Evolutionary conservation across 2,888 invertebrate species (phyloP).

Genomic region (Chrysolina americana): DNA sequence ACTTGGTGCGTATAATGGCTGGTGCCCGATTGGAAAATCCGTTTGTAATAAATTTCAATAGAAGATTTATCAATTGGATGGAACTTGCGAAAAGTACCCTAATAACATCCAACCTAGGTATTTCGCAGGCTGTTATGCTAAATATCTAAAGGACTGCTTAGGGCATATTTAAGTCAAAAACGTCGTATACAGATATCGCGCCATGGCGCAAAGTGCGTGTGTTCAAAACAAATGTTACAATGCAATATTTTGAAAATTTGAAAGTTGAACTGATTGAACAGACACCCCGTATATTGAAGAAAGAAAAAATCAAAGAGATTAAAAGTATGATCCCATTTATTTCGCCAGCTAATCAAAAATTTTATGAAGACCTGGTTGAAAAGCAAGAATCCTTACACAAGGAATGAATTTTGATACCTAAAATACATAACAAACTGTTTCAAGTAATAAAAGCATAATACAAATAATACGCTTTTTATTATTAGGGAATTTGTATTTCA

Average conservation of each 20-base stretch:
- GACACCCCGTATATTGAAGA: background rate
- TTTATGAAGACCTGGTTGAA: background rate
- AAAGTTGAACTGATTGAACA: background rate
- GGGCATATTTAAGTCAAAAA: background rate
- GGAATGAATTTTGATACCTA: background rate
- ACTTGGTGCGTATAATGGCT: conserved; percentile 7
- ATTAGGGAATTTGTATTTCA: background rate
- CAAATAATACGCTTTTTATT: background rate
- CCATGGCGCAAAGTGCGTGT: conserved; percentile 12
- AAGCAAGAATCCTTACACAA: background rate
- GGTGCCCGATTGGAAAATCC: conserved; percentile 6
- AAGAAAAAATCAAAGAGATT: conserved; percentile 23
- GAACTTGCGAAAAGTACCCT: background rate
- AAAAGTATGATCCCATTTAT: conserved; percentile 22
- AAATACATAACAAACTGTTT: conserved; percentile 7
- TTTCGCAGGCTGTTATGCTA: background rate
- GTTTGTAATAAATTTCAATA: background rate
- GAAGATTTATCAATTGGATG: background rate
- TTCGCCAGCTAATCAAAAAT: conserved; percentile 15
- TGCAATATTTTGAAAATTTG: background rate
- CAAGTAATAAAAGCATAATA: background rate
- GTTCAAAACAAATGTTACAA: background rate
- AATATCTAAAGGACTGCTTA: background rate
- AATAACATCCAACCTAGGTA: background rate
- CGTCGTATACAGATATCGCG: background rate